These are phyloP conservation scores for Pseudomyrmex flavicornis DNA, from an alignment of 1,140 invertebrate species.

Conservation along the genomic window DNA sequence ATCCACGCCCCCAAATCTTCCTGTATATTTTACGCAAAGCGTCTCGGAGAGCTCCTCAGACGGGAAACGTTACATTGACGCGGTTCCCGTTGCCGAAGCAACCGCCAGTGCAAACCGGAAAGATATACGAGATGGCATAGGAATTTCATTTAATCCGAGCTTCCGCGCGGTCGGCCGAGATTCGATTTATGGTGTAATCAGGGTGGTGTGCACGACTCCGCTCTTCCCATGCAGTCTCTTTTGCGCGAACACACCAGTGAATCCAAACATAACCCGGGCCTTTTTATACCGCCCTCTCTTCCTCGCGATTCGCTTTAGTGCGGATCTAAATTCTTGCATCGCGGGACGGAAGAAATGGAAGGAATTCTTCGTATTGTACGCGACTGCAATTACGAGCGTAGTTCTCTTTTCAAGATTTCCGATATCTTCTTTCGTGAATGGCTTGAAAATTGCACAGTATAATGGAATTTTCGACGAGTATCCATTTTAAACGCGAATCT, in stretches of 20 bases:
- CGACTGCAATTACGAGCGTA: constrained; percentile 49
- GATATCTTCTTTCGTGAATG: constrained; percentile 48
- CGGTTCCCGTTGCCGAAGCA: constrained; percentile 76
- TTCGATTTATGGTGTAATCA: constrained; percentile 84
- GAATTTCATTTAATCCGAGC: constrained; percentile 84
- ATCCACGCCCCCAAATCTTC: constrained; percentile 55
- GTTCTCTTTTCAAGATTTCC: constrained; percentile 18
- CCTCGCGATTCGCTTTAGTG: constrained; percentile 13
- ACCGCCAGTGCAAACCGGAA: constrained; percentile 77
- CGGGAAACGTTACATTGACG: constrained; percentile 64
- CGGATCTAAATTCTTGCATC: constrained; percentile 55
- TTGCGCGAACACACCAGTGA: constrained; percentile 48
- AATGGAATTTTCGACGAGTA: not conserved
- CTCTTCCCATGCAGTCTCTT: constrained; percentile 58
- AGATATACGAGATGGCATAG: constrained; percentile 83
- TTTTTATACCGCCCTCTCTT: constrained; percentile 48
- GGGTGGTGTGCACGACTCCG: constrained; percentile 76
- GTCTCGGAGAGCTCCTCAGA: constrained; percentile 53
- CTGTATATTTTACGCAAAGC: constrained; percentile 46
- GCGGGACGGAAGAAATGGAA: constrained; percentile 38
- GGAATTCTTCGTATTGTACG: constrained; percentile 64
- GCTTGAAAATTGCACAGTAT: constrained; percentile 2
- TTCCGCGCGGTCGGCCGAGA: constrained; percentile 81
- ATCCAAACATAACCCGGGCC: constrained; percentile 54
- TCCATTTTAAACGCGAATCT: not conserved